Base-by-base conservation (phyloP, 2,888 invertebrate genomes). In the Acleris sparsana region DNA sequence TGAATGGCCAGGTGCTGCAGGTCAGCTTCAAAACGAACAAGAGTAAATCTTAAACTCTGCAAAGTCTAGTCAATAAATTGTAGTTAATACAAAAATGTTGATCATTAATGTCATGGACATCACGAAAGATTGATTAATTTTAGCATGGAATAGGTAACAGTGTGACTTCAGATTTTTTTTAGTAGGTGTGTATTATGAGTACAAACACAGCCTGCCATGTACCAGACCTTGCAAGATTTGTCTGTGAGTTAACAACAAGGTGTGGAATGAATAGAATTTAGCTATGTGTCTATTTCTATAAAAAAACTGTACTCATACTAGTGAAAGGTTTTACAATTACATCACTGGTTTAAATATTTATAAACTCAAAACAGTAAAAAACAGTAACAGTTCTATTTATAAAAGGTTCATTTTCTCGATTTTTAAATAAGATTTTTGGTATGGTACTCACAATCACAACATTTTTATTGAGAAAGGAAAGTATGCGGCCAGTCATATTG, bases 21-120 rank as follows among this genome's bases (percentile, higher is more conserved):
- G 98, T 99, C 93, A 98, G 98, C 93, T 98, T 98, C 95, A 98
- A 98, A 95, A 97, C 96, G 84, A 97, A 97, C 93, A 97, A 96
- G 93, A 96, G 96, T 93, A 96, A 96, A 94, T 92, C 93, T 89
- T 93, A 92, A 92, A 83, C 82, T 83, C 81, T 76, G 77, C 76
- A 84, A 80, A 79, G 78, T 87, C 92, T 92, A 92, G 92, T 92
- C 92, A 92, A 92, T 91, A 91, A 92, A 91, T 92, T 90, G 86
- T 92, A 92, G 92, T 86, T 91, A 92, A 92, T 92, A 84, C 85
- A 82, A 88, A 87, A 92, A 92, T 89, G 90, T 91, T 91, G 89
- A 92, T 92, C 90, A 89, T 84, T 86, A 87, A 85, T 82, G 90
- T 91, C 90, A 87, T 91, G 91, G 89, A 82, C 84, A 86, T 86